Evolutionary conservation across 2,797 vertebrate genomes (phyloP), one percentile per base, ranked within the genome.

Genomic region (Distichodus sexfasciatus): DNA sequence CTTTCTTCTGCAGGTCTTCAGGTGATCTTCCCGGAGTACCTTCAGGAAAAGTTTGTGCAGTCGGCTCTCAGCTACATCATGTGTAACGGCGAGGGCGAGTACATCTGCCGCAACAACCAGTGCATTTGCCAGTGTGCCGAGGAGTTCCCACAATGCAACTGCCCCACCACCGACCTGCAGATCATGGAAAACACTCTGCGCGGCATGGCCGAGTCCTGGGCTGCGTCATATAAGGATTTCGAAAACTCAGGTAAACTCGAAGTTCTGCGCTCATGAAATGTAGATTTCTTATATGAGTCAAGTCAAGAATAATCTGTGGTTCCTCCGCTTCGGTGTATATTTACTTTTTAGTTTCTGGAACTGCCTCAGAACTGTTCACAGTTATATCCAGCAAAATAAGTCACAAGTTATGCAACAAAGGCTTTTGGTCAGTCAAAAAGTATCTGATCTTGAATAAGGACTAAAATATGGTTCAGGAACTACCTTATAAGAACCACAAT

Each of bases 1-100:
- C n/a, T n/a, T n/a, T n/a, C n/a, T n/a, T 72, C 41, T 31, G 4
- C 73, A 77, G 97, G 97, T 88, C 95, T 99, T 80, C 97, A 99
- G 90, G 93, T 98, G 66, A 98, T 99, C 84, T 97, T 99, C 81
- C 97, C 97, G 19, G 96, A 95, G 67, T 98, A 99, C 83, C 94
- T 99, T 80, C 96, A 97, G 83, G 96, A 99, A 90, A 99, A 98
- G 86, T 99, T 99, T 78, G 96, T 99, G 74, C 96, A 99, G 87
- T 98, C 97, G 6, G 96, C 97, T 73, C 88, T 99, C 85, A 99
- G 97, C 84, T 99, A 99, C 92, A 98, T 99, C 79, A 99, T 99
- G 97, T 99, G 97, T 80, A 98, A 99, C 0, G 97, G 96, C 0
- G 96, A 99, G 81, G 97, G 97, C 1, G 97, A 99, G 69, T 98